Conservation (phyloP, 2,113 vertebrate species). For the Grammomys surdaster region DNA sequence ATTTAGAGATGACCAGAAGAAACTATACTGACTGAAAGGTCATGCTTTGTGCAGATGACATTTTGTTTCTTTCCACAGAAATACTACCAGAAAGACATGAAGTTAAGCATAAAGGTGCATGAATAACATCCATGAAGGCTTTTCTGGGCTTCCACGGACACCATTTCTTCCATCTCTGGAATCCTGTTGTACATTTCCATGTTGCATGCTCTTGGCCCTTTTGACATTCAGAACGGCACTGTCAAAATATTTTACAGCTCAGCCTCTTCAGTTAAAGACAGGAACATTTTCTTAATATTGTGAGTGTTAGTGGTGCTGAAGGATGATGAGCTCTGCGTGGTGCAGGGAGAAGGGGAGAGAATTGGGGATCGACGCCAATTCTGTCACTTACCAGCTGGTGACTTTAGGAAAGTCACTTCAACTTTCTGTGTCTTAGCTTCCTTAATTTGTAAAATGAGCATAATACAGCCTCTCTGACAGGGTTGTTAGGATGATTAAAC, state of each 20-base stretch:
- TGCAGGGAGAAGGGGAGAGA: not conserved
- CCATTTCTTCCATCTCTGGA: not conserved
- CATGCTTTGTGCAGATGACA: not conserved
- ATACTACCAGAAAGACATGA: not conserved
- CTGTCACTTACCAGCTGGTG: conserved; percentile 58
- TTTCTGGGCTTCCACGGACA: not conserved
- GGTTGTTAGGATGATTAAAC: conserved; percentile 56
- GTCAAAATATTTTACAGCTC: conserved; percentile 61
- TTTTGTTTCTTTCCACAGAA: not conserved
- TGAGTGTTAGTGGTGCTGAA: conserved; percentile 2
- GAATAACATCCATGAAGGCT: not conserved
- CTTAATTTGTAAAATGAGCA: conserved; percentile 60
- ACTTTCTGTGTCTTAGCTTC: conserved; percentile 41
- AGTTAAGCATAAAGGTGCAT: not conserved
- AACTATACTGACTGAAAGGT: not conserved
- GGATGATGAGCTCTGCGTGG: not conserved
- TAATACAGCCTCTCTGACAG: conserved; percentile 23
- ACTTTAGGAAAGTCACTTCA: conserved; percentile 62
- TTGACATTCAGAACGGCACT: not conserved
- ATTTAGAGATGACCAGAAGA: not conserved
- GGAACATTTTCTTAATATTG: conserved; percentile 37
- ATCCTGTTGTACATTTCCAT: not conserved
- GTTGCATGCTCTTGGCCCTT: not conserved
- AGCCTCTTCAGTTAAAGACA: conserved; percentile 47
- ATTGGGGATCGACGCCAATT: conserved; percentile 39